phyloP scores from a whole-genome alignment of 2,113 vertebrate species.

The Podilymbus podiceps region DNA sequence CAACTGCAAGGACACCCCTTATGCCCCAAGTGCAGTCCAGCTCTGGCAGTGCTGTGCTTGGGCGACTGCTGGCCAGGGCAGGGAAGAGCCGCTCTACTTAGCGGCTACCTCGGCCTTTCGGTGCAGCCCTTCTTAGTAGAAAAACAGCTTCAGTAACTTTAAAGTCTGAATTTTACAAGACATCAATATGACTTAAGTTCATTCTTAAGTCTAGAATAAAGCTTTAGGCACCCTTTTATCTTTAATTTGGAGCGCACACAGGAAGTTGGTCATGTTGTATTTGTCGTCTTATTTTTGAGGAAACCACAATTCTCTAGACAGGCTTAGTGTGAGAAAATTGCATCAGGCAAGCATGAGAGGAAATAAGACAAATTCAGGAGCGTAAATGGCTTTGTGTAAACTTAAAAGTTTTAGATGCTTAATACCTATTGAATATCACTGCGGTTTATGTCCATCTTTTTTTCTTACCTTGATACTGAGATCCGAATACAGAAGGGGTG shows the following conservation, averaged over 20 bases:
- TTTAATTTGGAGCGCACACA: neutral
- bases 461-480: neutral
- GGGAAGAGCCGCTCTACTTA: neutral
- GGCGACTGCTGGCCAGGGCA: neutral
- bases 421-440: accelerated
- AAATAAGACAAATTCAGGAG: neutral
- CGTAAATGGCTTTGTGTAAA: neutral
- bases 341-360: neutral
- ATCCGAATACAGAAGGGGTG: neutral
- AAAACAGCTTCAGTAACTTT: neutral
- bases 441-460: neutral
- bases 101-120: neutral
- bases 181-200: neutral
- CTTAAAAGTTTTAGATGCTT: neutral
- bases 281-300: neutral
- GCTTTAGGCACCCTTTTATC: neutral
- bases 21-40: too few species aligned
- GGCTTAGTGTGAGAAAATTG: neutral
- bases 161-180: neutral
- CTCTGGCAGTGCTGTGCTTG: neutral
- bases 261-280: neutral
- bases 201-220: neutral
- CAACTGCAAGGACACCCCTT: accelerated
- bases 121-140: too few species aligned
- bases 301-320: neutral